Conservation (phyloP, 2,113 vertebrate genomes). For the Siniperca knerii region DNA sequence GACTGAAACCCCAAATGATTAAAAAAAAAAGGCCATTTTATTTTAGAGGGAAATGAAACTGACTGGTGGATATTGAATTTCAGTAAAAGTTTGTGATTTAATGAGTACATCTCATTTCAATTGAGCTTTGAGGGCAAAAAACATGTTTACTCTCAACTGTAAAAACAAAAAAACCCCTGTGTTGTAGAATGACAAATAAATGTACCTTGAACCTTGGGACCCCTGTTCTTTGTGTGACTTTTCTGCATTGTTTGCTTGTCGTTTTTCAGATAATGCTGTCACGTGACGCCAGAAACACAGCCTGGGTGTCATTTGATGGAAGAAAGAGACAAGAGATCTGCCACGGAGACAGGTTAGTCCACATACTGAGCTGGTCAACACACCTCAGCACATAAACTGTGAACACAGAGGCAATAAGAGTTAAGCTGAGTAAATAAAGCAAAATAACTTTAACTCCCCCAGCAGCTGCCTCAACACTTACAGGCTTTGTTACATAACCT, state of each 20-base stretch:
- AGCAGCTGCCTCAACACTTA: conserved; percentile 40
- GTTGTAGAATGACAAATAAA: too few relatives aligned
- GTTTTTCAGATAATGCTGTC: conserved; percentile 83
- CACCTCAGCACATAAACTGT: neutral
- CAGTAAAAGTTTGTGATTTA: neutral
- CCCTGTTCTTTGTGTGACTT: neutral
- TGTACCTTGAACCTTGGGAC: too few relatives aligned
- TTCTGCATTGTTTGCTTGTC: neutral
- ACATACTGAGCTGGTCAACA: neutral
- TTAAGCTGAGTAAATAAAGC: neutral
- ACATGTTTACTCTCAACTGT: neutral
- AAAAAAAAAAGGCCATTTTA: neutral
- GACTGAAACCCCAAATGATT: neutral
- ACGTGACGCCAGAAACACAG: conserved; percentile 85
- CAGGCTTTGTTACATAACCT: conserved; percentile 54
- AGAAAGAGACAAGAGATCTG: conserved; percentile 87
- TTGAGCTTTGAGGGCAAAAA: neutral
- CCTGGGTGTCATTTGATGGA: conserved; percentile 88
- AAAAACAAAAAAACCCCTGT: neutral
- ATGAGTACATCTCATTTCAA: neutral
- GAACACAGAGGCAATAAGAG: neutral
- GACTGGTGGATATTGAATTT: too few relatives aligned
- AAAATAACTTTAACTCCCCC: conserved; percentile 5
- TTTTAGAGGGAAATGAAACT: neutral
- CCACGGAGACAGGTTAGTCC: conserved; percentile 86